Conservation (phyloP, 2,888 invertebrate species). For the Agriotes lineatus region DNA sequence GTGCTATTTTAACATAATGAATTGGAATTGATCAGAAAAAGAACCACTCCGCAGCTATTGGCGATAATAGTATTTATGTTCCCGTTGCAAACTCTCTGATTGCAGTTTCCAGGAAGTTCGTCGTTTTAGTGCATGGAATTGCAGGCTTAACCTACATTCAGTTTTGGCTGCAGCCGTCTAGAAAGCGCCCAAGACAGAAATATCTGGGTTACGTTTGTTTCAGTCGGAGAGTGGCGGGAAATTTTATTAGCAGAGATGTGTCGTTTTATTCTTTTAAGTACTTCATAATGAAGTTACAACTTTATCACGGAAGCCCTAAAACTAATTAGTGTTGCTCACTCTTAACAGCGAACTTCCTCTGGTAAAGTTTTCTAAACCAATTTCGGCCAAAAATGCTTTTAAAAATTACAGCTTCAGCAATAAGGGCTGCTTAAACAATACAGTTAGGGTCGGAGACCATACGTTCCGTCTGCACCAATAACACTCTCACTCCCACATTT, state of each 20-base stretch:
- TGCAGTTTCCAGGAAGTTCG: too few relatives aligned
- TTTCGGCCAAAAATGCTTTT: not conserved
- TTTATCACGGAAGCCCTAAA: conserved; percentile 14
- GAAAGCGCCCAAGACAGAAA: too few relatives aligned
- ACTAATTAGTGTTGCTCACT: conserved; percentile 12
- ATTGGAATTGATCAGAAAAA: too few relatives aligned
- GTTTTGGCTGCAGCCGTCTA: too few relatives aligned
- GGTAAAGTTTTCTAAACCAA: conserved; percentile 3
- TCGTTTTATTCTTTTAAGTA: conserved; percentile 19
- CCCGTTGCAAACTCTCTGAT: too few relatives aligned
- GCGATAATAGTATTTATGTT: too few relatives aligned
- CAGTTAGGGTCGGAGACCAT: not conserved
- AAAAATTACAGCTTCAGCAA: not conserved
- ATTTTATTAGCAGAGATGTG: not conserved
- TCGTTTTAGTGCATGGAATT: too few relatives aligned
- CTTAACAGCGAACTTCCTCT: conserved; percentile 6
- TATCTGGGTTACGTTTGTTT: not conserved
- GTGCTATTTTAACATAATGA: too few relatives aligned
- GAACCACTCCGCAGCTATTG: too few relatives aligned
- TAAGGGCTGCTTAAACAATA: not conserved
- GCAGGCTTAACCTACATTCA: too few relatives aligned
- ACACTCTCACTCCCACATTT: not conserved
- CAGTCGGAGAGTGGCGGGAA: not conserved
- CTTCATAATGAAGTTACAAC: conserved; percentile 8
- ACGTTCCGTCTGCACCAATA: not conserved